Evolutionary conservation across 1,140 invertebrate genomes (phyloP).

Genomic region (Liolophura sinensis): DNA sequence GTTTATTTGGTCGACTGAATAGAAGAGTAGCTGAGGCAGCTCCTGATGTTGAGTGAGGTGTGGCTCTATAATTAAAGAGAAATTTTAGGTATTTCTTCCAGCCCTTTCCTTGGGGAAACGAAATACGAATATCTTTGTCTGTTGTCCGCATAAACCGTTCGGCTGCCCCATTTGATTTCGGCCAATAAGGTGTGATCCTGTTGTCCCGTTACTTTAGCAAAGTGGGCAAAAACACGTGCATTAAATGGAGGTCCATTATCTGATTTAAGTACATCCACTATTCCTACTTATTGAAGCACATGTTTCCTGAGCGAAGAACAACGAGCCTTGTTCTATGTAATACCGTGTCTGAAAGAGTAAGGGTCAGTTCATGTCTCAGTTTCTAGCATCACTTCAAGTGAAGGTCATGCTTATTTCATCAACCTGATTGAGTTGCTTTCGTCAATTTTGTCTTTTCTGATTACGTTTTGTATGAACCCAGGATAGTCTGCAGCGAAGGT

Average conservation of each 20-base stretch:
- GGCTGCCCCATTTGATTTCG: constrained; percentile 19
- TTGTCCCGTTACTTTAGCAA: constrained; percentile 16
- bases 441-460: too few relatives aligned
- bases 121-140: constrained; percentile 18
- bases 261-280: constrained; percentile 14
- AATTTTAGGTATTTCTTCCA: constrained; percentile 21
- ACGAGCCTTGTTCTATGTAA: constrained; percentile 25
- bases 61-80: constrained; percentile 23
- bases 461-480: too few relatives aligned
- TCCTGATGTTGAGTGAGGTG: constrained; percentile 16
- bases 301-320: constrained; percentile 24
- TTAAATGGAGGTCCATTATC: constrained; percentile 31
- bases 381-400: constrained; percentile 4
- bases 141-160: constrained; percentile 24
- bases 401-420: too few relatives aligned
- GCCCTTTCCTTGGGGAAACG: constrained; percentile 7
- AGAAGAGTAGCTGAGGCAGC: constrained; percentile 9
- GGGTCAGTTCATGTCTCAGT: constrained; percentile 16
- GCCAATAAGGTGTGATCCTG: constrained; percentile 23
- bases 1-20: too few relatives aligned
- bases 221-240: constrained; percentile 19
- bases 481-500: too few relatives aligned
- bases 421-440: too few relatives aligned
- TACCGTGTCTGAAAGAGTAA: constrained; percentile 14
- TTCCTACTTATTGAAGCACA: constrained; percentile 22